Percentiles rank a stretch among this genome's conserved stretches.
phyloP scores from a whole-genome alignment of 2,888 invertebrate species.

The Luffia ferchaultella region DNA sequence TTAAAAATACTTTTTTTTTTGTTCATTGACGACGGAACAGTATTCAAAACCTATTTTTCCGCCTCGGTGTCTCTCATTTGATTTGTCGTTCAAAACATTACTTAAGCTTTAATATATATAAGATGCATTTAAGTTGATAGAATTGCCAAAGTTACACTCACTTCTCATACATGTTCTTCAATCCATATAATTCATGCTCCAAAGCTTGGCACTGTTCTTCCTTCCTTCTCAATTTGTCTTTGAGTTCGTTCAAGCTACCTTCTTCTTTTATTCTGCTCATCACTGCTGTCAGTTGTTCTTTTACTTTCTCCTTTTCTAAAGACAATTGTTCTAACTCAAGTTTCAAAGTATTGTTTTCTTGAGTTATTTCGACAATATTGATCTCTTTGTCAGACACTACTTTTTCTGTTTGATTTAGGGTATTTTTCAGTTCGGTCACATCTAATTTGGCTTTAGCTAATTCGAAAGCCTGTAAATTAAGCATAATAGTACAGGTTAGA shows the following conservation, averaged over 20 bases:
- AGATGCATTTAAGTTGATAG: no score
- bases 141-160: no score
- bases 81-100: no score
- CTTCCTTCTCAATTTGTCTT: slow-evolving; percentile 42
- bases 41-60: no score
- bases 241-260: slow-evolving; percentile 47
- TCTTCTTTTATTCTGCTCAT: slow-evolving; percentile 42
- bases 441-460: slow-evolving; percentile 57
- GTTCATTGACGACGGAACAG: no score
- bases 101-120: no score
- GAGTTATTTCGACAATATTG: slow-evolving; percentile 30
- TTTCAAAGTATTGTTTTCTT: slow-evolving; percentile 25
- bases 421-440: slow-evolving; percentile 43
- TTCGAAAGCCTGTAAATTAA: slow-evolving; percentile 51
- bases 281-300: slow-evolving; percentile 28
- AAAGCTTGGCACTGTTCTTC: slow-evolving; percentile 49
- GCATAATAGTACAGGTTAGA: no score
- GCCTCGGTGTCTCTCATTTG: no score
- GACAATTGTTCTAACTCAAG: slow-evolving; percentile 23
- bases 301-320: slow-evolving; percentile 27
- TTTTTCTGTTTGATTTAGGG: slow-evolving; percentile 59
- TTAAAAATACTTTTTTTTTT: no score
- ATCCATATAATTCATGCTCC: slow-evolving; percentile 50
- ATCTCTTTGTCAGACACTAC: slow-evolving; percentile 32
- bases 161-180: slow-evolving; percentile 53